Evolutionary conservation across 2,797 vertebrate genomes (phyloP).

Genomic region (Syngnathus rostellatus): DNA sequence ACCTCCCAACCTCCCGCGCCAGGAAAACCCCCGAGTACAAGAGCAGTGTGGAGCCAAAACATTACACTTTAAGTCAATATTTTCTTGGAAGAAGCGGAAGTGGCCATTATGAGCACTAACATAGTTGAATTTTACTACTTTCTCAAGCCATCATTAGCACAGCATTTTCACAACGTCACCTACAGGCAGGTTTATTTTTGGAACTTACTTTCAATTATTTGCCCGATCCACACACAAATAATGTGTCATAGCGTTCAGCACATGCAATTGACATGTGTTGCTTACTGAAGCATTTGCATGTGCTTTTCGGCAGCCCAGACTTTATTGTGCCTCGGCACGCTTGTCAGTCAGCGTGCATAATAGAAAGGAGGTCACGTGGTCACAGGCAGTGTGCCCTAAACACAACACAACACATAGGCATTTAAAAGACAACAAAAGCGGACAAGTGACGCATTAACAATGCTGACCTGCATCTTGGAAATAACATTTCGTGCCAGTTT

Average conservation of each 20-base stretch:
- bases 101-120: slow-evolving; percentile 8
- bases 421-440: neutral
- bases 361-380: slow-evolving; percentile 30
- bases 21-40: slow-evolving; percentile 41
- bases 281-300: neutral
- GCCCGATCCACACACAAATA: slow-evolving; percentile 18
- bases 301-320: slow-evolving; percentile 29
- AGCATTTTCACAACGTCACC: slow-evolving; percentile 10
- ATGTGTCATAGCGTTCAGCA: slow-evolving; percentile 18
- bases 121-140: slow-evolving; percentile 38
- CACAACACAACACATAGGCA: neutral
- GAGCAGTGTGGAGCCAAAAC: slow-evolving; percentile 35
- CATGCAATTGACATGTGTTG: slow-evolving; percentile 47
- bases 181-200: neutral
- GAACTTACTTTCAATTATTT: neutral
- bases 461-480: neutral
- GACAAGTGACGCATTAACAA: neutral
- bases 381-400: neutral
- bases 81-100: neutral
- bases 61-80: slow-evolving; percentile 17
- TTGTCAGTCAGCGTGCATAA: slow-evolving; percentile 11
- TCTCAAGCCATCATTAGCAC: slow-evolving; percentile 49
- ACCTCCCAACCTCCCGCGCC: slow-evolving; percentile 43
- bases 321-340: slow-evolving; percentile 15
- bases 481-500: neutral